Base-by-base conservation (phyloP, 2,888 invertebrate species). In the Lepidochitona cinerea region DNA sequence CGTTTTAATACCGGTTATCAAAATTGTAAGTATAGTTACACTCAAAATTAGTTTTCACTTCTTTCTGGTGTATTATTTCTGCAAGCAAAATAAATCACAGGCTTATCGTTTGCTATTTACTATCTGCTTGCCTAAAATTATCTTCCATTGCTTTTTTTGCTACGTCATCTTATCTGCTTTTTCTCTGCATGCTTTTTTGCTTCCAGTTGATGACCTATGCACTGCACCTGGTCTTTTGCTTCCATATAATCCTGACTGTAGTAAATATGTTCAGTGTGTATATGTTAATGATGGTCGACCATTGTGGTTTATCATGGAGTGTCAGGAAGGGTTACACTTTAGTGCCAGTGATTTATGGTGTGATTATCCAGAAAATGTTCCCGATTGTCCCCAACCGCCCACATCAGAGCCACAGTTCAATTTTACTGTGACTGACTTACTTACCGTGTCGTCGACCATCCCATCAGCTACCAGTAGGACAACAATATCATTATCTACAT, bases 321-420 rank as follows among this genome's bases (percentile, higher is more conserved):
- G 49, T 49, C 49, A 7, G 49, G 41, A 72, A 4, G 84, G 84
- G 3, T 76, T 85, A 12, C 75, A 72, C 14, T 85, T 83, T 78
- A 83, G 84, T 65, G 33, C 74, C 1, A 71, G 72, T 7, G 78
- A 76, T 32, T 78, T 78, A 26, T 81, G 77, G 76, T 86, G 86
- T 71, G 85, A 85, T 53, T 85, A 83, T 83, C 84, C 84, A 23
- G 71, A 74, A 9, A 82, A 86, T 68, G 81, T 79, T 14, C 67
- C 68, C 3, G 74, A 71, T 37, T 75, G 74, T 71, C 29, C 32
- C 12, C 54, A 72, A 54, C 9, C 66, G n/a, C 23, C 49, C 49
- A 49, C 49, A 18, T 1, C 7, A n/a, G n/a, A n/a, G n/a, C n/a
- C n/a, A n/a, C n/a, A n/a, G n/a, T n/a, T n/a, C n/a, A n/a, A n/a